Evolutionary conservation across 1,140 invertebrate genomes (phyloP).

Genomic region (Drosophila repletoides): DNA sequence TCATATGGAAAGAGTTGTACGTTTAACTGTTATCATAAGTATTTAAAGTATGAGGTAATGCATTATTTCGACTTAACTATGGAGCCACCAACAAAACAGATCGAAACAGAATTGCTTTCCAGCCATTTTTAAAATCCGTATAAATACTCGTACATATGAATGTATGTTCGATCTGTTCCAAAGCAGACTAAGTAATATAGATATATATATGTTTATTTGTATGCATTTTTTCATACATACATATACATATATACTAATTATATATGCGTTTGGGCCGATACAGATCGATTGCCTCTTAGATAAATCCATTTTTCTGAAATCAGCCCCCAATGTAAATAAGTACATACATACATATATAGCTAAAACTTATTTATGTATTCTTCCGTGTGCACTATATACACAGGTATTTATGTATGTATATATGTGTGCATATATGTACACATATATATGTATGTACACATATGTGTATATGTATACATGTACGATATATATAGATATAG

Average conservation of each 20-base stretch:
- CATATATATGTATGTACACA: constrained; percentile 8
- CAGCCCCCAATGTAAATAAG: constrained; percentile 1
- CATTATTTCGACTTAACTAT: constrained; percentile 68
- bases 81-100: background rate
- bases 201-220: constrained; percentile 21
- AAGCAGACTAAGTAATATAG: constrained; percentile 12
- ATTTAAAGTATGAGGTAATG: constrained; percentile 80
- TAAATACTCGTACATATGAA: background rate
- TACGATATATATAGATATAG: constrained; percentile 19
- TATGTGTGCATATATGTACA: background rate
- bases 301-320: background rate
- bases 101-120: background rate
- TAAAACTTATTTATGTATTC: no score
- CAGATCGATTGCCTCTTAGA: background rate
- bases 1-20: constrained; percentile 44
- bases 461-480: constrained; percentile 1
- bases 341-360: background rate
- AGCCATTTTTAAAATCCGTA: constrained; percentile 3
- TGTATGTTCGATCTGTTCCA: background rate
- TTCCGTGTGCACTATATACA: no score
- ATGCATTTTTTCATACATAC: background rate
- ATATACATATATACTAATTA: background rate
- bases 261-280: background rate
- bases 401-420: constrained; percentile 2
- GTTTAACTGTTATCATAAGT: constrained; percentile 67